Percentiles rank a stretch among this genome's conserved stretches.
Evolutionary conservation across 2,888 invertebrate species (phyloP).

Genomic region (Myathropa florea): DNA sequence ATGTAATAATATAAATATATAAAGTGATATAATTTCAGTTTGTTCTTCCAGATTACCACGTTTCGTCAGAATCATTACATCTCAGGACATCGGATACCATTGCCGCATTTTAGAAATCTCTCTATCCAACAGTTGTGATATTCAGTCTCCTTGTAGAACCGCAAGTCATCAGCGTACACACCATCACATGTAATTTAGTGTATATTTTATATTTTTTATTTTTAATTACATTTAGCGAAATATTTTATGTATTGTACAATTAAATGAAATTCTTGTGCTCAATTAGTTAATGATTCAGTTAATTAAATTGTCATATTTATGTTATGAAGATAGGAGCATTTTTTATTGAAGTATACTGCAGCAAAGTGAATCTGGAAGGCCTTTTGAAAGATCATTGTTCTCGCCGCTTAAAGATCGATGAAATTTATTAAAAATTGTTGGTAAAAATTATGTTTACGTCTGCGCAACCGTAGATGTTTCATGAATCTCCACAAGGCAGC

Average conservation of each 20-base stretch:
- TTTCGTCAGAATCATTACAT: not conserved
- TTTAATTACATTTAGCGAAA: slow-evolving; percentile 9
- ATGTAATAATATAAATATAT: no score
- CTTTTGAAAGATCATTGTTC: no score
- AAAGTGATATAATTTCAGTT: not conserved
- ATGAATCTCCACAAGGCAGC: no score
- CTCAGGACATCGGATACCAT: not conserved
- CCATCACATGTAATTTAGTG: slow-evolving; percentile 17
- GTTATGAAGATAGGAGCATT: not conserved
- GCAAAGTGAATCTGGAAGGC: not conserved
- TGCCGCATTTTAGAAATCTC: not conserved
- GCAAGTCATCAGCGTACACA: slow-evolving; percentile 19
- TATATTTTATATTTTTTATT: slow-evolving; percentile 44
- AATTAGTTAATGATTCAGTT: not conserved
- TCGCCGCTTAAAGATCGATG: no score
- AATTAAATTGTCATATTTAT: not conserved
- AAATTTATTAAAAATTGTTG: no score
- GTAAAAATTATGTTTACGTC: no score
- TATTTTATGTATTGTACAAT: slow-evolving; percentile 1
- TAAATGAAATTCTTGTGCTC: not conserved
- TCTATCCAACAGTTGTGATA: slow-evolving; percentile 42
- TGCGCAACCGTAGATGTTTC: no score
- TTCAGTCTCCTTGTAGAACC: slow-evolving; percentile 19
- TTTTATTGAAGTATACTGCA: not conserved
- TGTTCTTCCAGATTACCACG: not conserved